Evolutionary conservation across 2,797 vertebrate genomes (phyloP), one percentile per base, ranked within the genome.

Genomic region (Moxostoma hubbsi): DNA sequence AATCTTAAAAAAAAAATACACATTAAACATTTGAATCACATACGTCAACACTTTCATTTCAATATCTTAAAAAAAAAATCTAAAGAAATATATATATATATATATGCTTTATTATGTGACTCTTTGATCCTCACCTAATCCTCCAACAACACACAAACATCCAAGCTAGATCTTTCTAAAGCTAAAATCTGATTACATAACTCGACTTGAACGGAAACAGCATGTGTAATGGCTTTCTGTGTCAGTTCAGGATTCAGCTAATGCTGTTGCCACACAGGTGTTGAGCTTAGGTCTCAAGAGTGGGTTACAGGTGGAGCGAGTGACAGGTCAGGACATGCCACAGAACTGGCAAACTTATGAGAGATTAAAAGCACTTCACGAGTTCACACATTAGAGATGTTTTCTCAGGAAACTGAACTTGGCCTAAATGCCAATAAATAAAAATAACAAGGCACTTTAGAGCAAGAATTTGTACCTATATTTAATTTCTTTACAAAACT

Each of bases 181-280:
- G 57, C n/a, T 36, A 15, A 79, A 82, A 83, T 83, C 83, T 77
- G 65, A 77, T 85, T 83, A 83, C 67, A 80, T 81, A 87, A 85
- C 55, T 54, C 54, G 75, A 75, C 76, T 79, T 71, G 73, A 76
- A 66, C 45, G 51, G 47, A 72, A 64, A 13, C 46, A 18, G 54
- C 9, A 9, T 79, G 59, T 51, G 59, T 79, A 51, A 55, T 72
- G 15, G 50, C 63, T 83, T 72, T 73, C 71, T 75, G 65, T 83
- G 82, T 85, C 81, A 70, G 71, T 50, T 81, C 18, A 82, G 82
- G 80, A 83, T 85, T 83, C 71, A 10, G 74, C 58, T 81, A 82
- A 85, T 80, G 57, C 85, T 51, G 77, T 58, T 68, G 57, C 61
- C 64, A 69, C 18, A 6, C 11, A 49, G 61, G n/a, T n/a, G 36